These are phyloP conservation scores for Psettodes erumei DNA, from an alignment of 2,113 vertebrate species.

Conservation along the genomic window DNA sequence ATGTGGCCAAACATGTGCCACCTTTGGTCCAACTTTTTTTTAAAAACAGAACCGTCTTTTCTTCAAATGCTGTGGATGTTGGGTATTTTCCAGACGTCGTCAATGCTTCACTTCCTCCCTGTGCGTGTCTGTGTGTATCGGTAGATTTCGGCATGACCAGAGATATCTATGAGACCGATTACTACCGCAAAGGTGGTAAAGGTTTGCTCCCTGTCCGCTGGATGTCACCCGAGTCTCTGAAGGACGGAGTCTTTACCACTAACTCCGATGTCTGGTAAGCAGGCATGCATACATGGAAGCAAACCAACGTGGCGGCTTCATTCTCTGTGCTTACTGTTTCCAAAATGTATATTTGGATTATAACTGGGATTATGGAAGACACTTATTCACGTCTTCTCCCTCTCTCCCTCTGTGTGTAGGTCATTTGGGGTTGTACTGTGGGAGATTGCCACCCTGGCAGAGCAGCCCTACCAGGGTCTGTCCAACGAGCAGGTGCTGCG, in stretches of 20 bases:
- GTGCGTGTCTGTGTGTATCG: constrained; percentile 13
- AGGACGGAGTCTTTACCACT: constrained; percentile 98
- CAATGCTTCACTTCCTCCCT: background rate
- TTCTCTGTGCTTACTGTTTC: background rate
- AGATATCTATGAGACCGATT: constrained; percentile 99
- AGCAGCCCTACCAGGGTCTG: constrained; percentile 98
- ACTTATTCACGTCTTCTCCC: background rate
- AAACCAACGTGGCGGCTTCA: background rate
- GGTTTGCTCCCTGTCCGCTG: constrained; percentile 96
- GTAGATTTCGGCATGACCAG: constrained; percentile 98
- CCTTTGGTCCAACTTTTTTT: background rate
- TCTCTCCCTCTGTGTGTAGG: constrained; percentile 75
- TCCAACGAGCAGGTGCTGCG: constrained; percentile 98
- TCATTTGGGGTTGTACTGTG: constrained; percentile 97
- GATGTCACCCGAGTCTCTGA: constrained; percentile 99
- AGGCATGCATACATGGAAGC: background rate
- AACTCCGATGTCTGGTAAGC: constrained; percentile 97
- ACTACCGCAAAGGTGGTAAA: constrained; percentile 98
- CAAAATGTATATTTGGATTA: background rate
- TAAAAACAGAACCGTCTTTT: background rate
- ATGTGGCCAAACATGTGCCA: background rate
- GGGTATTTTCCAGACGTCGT: background rate
- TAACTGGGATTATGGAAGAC: background rate
- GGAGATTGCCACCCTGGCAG: constrained; percentile 95
- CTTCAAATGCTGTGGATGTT: background rate